phyloP scores from a whole-genome alignment of 1,140 invertebrate genomes.

The Adelges cooleyi region DNA sequence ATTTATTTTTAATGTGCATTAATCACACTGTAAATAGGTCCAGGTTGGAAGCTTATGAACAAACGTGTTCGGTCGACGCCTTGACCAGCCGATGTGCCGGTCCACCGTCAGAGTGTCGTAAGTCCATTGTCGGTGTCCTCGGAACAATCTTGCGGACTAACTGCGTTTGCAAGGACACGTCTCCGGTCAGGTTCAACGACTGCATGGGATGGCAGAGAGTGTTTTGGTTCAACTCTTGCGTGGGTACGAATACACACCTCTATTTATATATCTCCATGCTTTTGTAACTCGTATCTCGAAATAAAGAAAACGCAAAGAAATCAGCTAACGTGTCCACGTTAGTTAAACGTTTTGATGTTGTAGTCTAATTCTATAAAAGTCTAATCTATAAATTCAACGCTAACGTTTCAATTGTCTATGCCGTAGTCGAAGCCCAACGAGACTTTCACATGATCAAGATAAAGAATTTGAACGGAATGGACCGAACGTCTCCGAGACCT shows the following conservation, averaged over 20 bases:
- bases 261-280: neutral
- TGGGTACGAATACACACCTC: constrained; percentile 53
- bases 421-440: constrained; percentile 79
- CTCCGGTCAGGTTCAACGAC: constrained; percentile 67
- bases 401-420: constrained; percentile 34
- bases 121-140: constrained; percentile 70
- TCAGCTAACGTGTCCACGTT: too few species aligned
- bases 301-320: too few species aligned
- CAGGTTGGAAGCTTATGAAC: constrained; percentile 73
- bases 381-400: too few species aligned
- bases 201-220: constrained; percentile 79
- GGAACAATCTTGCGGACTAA: constrained; percentile 70
- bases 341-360: too few species aligned
- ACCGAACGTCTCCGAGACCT: neutral
- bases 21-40: too few species aligned
- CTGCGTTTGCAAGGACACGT: constrained; percentile 72
- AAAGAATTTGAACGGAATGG: constrained; percentile 37
- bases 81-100: constrained; percentile 82
- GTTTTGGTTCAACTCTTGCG: constrained; percentile 84
- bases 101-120: constrained; percentile 60
- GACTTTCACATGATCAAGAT: constrained; percentile 64
- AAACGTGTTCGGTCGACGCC: constrained; percentile 77
- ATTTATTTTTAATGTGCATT: too few species aligned
- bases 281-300: too few species aligned
- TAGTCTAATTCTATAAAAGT: too few species aligned